Conservation (phyloP, 2,113 vertebrate genomes). For the Dicerorhinus sumatrensis region DNA sequence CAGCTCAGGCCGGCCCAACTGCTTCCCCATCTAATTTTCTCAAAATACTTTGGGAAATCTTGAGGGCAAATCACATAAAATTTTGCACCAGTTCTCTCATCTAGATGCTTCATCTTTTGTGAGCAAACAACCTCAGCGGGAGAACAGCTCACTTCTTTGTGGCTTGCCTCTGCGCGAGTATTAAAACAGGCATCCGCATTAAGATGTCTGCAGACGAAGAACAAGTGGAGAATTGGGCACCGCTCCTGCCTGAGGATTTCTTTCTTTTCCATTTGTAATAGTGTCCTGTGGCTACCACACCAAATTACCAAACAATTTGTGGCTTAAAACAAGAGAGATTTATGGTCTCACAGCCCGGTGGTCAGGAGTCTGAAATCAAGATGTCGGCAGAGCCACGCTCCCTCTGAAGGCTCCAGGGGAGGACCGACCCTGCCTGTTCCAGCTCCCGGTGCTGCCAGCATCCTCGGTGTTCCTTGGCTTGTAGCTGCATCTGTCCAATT, state of each 20-base stretch:
- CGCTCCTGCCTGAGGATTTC: not conserved
- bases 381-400: accelerated
- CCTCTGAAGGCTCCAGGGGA: accelerated
- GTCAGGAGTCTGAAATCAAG: not conserved
- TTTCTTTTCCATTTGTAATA: not conserved
- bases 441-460: accelerated
- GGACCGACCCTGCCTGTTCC: accelerated
- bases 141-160: accelerated
- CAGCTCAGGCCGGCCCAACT: accelerated
- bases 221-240: accelerated
- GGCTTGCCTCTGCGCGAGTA: accelerated
- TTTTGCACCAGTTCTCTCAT: accelerated
- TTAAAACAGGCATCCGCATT: accelerated
- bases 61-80: not conserved
- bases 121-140: not conserved
- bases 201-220: not conserved
- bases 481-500: accelerated
- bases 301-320: not conserved
- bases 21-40: not conserved
- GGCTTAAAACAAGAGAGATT: not conserved
- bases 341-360: not conserved
- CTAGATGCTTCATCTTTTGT: not conserved
- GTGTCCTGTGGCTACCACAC: not conserved
- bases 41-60: not conserved
- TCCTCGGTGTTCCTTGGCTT: no score